Conservation (phyloP, 2,888 invertebrate species). For the Choristoneura rosaceana region DNA sequence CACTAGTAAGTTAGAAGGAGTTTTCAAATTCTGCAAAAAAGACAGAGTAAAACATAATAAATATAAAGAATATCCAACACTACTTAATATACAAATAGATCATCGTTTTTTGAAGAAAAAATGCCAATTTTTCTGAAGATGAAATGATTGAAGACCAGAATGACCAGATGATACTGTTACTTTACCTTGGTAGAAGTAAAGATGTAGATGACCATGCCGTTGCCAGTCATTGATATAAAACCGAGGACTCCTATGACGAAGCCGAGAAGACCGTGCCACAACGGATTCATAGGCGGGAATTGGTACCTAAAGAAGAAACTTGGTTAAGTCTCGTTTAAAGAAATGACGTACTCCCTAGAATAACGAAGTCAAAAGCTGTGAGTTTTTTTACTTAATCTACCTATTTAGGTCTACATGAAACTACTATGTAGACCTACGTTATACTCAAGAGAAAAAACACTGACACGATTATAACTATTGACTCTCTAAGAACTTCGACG, state of each 20-base stretch:
- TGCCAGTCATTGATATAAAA: conserved; percentile 84
- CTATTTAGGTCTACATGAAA: too few relatives aligned
- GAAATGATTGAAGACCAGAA: too few relatives aligned
- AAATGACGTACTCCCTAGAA: neutral
- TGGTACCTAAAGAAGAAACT: conserved; percentile 86
- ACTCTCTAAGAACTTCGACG: too few relatives aligned
- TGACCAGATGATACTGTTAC: neutral
- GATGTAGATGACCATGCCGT: conserved; percentile 87
- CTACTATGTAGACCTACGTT: too few relatives aligned
- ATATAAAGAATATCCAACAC: too few relatives aligned
- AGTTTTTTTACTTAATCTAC: too few relatives aligned
- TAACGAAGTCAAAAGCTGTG: neutral
- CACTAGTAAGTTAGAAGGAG: conserved; percentile 92
- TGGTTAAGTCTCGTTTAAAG: neutral
- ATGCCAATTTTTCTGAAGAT: too few relatives aligned
- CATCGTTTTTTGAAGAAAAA: too few relatives aligned
- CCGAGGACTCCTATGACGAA: conserved; percentile 89
- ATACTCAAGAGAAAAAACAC: too few relatives aligned
- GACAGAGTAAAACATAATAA: neutral
- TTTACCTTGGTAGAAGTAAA: conserved; percentile 85
- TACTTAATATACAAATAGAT: too few relatives aligned
- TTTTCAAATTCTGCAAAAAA: conserved; percentile 81
- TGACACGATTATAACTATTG: too few relatives aligned
- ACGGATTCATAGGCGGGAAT: conserved; percentile 91
- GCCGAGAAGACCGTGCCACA: conserved; percentile 90